Evolutionary conservation across 2,888 invertebrate species (phyloP).

Genomic region (Ganaspis brasiliensis): DNA sequence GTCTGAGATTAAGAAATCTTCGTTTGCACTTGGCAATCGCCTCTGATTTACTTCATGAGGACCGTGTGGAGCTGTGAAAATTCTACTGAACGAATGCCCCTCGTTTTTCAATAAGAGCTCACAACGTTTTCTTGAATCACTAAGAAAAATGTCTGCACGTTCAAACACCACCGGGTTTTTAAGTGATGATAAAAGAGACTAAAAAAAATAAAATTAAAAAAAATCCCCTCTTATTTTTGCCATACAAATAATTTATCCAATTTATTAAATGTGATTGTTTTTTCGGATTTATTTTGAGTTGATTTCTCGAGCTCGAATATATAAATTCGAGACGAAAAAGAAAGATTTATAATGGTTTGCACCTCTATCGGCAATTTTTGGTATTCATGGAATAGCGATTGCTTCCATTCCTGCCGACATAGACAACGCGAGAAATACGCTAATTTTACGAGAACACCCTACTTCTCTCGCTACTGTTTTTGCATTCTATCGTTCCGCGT

Average conservation of each 20-base stretch:
- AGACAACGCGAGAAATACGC: slow-evolving; percentile 71
- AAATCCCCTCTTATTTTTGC: background rate
- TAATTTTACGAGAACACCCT: slow-evolving; percentile 72
- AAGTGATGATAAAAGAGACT: slow-evolving; percentile 20
- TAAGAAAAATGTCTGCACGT: slow-evolving; percentile 10
- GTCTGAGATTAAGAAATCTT: slow-evolving; percentile 40
- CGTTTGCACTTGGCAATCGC: slow-evolving; percentile 37
- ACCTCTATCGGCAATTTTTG: slow-evolving; percentile 69
- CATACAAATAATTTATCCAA: background rate
- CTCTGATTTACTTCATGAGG: slow-evolving; percentile 28
- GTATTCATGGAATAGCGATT: slow-evolving; percentile 78
- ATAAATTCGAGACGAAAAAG: background rate
- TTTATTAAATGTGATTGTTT: background rate
- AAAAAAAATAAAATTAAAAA: background rate
- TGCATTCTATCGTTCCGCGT: slow-evolving; percentile 52
- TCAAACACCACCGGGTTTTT: slow-evolving; percentile 17
- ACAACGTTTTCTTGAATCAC: background rate
- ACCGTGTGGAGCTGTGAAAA: slow-evolving; percentile 36
- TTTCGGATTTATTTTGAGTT: background rate
- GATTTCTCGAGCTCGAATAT: background rate
- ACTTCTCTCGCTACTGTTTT: slow-evolving; percentile 51
- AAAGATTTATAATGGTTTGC: background rate
- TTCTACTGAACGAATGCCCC: slow-evolving; percentile 41
- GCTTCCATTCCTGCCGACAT: slow-evolving; percentile 68
- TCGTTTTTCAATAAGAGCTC: slow-evolving; percentile 41